Base-by-base conservation (phyloP, 2,888 invertebrate genomes). In the Eupithecia centaureata region DNA sequence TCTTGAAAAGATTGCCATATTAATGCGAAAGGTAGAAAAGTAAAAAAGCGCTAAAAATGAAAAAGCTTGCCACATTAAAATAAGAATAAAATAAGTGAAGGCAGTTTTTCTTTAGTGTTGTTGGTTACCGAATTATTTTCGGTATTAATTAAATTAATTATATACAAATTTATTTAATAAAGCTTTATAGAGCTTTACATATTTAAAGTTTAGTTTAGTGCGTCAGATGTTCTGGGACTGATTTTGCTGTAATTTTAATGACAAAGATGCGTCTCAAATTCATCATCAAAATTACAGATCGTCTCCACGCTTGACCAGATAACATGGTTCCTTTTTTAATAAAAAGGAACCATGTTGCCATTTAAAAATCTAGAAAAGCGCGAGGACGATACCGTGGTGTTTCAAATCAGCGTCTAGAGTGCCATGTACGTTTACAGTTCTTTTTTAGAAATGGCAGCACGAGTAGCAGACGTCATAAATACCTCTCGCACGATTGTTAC, bases 351-450 rank as follows among this genome's bases (percentile, higher is more conserved):
- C 38, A 56, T 73, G 73, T 66, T 74, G 70, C 70, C 58, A 63
- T 66, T 72, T 73, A 75, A 65, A 52, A 13, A 65, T 84, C 86
- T 86, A 88, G 82, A 80, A 86, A 62, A 91, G 90, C 89, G 90
- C 88, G 86, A 88, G 77, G 88, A 89, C 89, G 91, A 84, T 73
- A 84, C 51, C 70, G 92, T 92, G 92, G 91, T 90, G 91, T 85
- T 81, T 91, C 92, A 93, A 91, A 92, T 91, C 92, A 92, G 88
- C 92, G 93, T 86, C 92, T 83, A 88, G 90, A 83, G 84, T 90
- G 88, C 91, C 92, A 79, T 89, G 89, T 92, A 92, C 88, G 84
- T 87, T 89, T 86, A 85, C 78, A 75, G 79, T 76, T 71, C 74
- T 76, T 80, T 83, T 86, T 84, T 81, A 81, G 80, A 77, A 86